Base-by-base conservation (phyloP, 1,140 invertebrate species). In the Belonocnema kinseyi region DNA sequence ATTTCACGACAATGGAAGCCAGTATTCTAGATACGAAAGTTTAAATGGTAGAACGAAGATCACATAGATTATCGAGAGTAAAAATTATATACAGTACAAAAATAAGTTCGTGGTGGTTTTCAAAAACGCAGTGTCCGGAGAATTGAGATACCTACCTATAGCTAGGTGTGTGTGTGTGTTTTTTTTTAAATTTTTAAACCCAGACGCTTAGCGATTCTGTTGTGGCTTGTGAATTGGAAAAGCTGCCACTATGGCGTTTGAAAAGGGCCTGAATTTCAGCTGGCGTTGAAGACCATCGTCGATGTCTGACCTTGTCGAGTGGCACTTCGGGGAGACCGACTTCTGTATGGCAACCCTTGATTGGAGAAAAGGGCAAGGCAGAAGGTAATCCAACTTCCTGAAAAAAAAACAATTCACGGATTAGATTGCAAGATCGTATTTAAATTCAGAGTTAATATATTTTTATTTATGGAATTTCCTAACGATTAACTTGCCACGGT, bases 371-470 rank as follows among this genome's bases (percentile, higher is more conserved):
- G 16, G 83, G 54, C 11, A 79, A 75, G 19, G 73, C 13, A 12
- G 82, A 77, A 0, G 95, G 95, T 77, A 95, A 88, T 3, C 95
- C 95, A 21, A 95, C 93, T 82, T 96, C 95, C 82, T 83, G 33
- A 10, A 78, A 53, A 14, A 56, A 46, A 66, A 54, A 33, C 10
- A 53, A 46, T 53, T 50, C 0, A 50, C 40, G 40, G 7, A 46
- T 14, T 72, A 50, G 16, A 72, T 71, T 50, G 33, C 1, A 19
- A 70, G n/a, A n/a, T 56, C 14, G n/a, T 56, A n/a, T 0, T 56
- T 56, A 56, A 12, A 46, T 46, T 10, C 1, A 11, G 10, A 46
- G 40, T 46, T 46, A 10, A 11, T 46, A 46, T 7, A 46, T 46
- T 46, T 11, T 46, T 46, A 46, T 7, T 46, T 46, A 46, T 10